A percentile compares a stretch with the other conserved stretches of the same genome.
Conservation (phyloP, 2,888 invertebrate species). For the Trilocha varians region DNA sequence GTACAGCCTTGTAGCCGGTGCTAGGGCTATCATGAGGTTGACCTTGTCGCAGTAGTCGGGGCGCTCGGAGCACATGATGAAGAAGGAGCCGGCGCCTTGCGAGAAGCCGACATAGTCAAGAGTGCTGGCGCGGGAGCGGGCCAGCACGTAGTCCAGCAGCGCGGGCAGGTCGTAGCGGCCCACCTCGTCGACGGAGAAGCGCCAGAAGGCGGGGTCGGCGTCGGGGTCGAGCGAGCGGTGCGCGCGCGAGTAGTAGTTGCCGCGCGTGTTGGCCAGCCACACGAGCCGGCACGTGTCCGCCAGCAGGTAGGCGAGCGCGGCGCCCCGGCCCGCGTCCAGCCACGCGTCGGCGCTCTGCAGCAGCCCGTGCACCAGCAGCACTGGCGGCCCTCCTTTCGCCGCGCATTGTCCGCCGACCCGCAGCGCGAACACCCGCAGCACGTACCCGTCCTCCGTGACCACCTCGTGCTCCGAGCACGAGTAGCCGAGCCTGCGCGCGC, state of each 20-base stretch:
- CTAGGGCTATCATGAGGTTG: slow-evolving; percentile 73
- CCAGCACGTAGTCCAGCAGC: slow-evolving; percentile 40
- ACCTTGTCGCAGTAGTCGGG: slow-evolving; percentile 79
- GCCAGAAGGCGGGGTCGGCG: slow-evolving; percentile 64
- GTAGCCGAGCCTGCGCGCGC: slow-evolving; percentile 28
- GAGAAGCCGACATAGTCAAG: slow-evolving; percentile 80
- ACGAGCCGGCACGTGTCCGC: slow-evolving; percentile 22
- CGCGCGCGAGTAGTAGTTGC: slow-evolving; percentile 48
- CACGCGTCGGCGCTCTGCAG: slow-evolving; percentile 43
- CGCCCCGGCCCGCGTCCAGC: slow-evolving; percentile 40
- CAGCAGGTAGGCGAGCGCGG: slow-evolving; percentile 30
- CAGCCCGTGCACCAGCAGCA: slow-evolving; percentile 49
- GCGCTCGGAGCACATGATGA: slow-evolving; percentile 76
- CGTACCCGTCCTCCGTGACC: slow-evolving; percentile 45
- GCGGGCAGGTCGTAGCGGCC: slow-evolving; percentile 84
- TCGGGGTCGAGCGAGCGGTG: slow-evolving; percentile 53
- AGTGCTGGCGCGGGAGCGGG: slow-evolving; percentile 27
- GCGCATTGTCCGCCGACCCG: slow-evolving; percentile 10
- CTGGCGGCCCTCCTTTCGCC: slow-evolving; percentile 26
- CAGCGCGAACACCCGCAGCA: slow-evolving; percentile 35
- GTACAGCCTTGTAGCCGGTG: slow-evolving; percentile 72
- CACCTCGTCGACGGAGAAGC: slow-evolving; percentile 83
- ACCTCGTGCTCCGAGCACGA: slow-evolving; percentile 36
- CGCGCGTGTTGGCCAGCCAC: slow-evolving; percentile 21
- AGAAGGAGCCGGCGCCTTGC: slow-evolving; percentile 78